Conservation (phyloP, 2,113 vertebrate species). For the crab-eating macaque (Macaca fascicularis) region T2T-MFA8v1.1 NC_088377.1:80612501-80613000, state of each 20-base stretch:
- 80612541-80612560: neutral
- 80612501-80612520: neutral
- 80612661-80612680: neutral
- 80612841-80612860: neutral
- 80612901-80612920: neutral
- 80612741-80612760: neutral
- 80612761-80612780: neutral
- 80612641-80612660: neutral
- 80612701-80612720: neutral
- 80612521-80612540: neutral
- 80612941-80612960: neutral
- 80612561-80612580: rapidly evolving
- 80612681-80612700: neutral
- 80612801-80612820: neutral
- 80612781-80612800: neutral
- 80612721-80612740: neutral
- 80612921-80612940: neutral
- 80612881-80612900: neutral
- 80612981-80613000: neutral
- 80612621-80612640: neutral
- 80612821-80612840: neutral
- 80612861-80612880: neutral
- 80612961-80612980: neutral
- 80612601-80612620: neutral
- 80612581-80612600: neutral